Conservation (phyloP, 2,888 invertebrate genomes). For the Holacanthella duospinosa region DNA sequence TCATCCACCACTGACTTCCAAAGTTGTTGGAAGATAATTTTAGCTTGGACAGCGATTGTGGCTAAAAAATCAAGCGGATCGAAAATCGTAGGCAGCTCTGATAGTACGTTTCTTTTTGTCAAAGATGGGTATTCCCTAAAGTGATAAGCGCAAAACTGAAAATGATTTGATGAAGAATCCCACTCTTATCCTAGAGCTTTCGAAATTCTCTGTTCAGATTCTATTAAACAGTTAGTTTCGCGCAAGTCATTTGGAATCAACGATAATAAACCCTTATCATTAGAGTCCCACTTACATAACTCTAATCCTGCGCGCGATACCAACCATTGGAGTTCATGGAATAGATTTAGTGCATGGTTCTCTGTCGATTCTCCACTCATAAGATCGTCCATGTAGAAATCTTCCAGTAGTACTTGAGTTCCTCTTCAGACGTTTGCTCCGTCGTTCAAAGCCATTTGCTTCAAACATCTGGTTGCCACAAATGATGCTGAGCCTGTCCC, state of each 20-base stretch:
- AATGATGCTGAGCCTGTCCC: constrained; percentile 38
- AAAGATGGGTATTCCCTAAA: neutral
- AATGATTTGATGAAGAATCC: constrained; percentile 12
- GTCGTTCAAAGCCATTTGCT: constrained; percentile 36
- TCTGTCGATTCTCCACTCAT: constrained; percentile 2
- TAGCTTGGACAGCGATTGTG: constrained; percentile 33
- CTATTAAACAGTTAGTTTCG: neutral
- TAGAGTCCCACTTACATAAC: constrained; percentile 18
- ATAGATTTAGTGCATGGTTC: constrained; percentile 1
- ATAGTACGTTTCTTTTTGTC: constrained; percentile 18
- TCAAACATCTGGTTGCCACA: constrained; percentile 18
- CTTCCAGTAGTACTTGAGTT: constrained; percentile 19
- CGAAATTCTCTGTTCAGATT: constrained; percentile 7
- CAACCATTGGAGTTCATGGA: constrained; percentile 7
- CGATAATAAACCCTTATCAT: constrained; percentile 8
- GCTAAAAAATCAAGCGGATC: constrained; percentile 33
- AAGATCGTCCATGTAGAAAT: constrained; percentile 39
- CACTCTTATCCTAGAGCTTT: constrained; percentile 18
- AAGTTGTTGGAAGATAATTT: constrained; percentile 33
- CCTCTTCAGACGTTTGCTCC: constrained; percentile 14
- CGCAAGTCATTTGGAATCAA: constrained; percentile 9
- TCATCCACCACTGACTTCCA: constrained; percentile 16
- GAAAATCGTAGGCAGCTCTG: constrained; percentile 34
- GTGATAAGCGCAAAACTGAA: neutral
- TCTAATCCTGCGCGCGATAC: constrained; percentile 3